A percentile compares a stretch with the other conserved stretches of the same genome.
Conservation (phyloP, 2,888 invertebrate species). For the Himalopsyche kuldschensis region DNA sequence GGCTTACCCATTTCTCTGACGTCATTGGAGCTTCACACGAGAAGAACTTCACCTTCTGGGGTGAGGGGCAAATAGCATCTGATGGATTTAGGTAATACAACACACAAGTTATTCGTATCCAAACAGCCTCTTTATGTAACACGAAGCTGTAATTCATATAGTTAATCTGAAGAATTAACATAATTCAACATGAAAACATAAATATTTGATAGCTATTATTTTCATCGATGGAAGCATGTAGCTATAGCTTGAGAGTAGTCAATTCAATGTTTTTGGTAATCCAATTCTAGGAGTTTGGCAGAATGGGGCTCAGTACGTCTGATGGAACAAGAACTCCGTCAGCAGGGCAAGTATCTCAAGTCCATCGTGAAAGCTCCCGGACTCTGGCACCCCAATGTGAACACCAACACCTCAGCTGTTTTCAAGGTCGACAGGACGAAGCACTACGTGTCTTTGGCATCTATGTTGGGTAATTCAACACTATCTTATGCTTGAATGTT, state of each 20-base stretch:
- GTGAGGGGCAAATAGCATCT: slow-evolving; percentile 81
- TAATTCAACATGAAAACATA: too few relatives aligned
- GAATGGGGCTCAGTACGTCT: slow-evolving; percentile 89
- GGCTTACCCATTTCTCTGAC: slow-evolving; percentile 96
- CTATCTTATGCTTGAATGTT: too few relatives aligned
- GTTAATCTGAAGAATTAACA: too few relatives aligned
- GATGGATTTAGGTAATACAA: slow-evolving; percentile 78
- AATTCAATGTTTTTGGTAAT: too few relatives aligned
- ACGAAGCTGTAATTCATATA: too few relatives aligned
- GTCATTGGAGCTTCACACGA: slow-evolving; percentile 94
- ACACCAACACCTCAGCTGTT: slow-evolving; percentile 76
- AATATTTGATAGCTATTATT: too few relatives aligned
- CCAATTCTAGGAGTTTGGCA: slow-evolving; percentile 60
- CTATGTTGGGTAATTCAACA: slow-evolving; percentile 71
- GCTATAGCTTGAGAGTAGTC: too few relatives aligned
- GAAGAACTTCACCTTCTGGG: slow-evolving; percentile 88
- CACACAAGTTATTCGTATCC: too few relatives aligned
- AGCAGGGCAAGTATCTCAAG: slow-evolving; percentile 73
- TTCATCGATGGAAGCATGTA: too few relatives aligned
- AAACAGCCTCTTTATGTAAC: too few relatives aligned
- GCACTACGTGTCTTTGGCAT: slow-evolving; percentile 83
- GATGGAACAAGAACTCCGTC: slow-evolving; percentile 86
- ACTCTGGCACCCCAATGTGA: slow-evolving; percentile 87
- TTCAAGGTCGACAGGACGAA: slow-evolving; percentile 85
- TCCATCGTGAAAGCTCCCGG: slow-evolving; percentile 89